Conservation (phyloP, 2,797 vertebrate genomes). For the Rhinella marina region DNA sequence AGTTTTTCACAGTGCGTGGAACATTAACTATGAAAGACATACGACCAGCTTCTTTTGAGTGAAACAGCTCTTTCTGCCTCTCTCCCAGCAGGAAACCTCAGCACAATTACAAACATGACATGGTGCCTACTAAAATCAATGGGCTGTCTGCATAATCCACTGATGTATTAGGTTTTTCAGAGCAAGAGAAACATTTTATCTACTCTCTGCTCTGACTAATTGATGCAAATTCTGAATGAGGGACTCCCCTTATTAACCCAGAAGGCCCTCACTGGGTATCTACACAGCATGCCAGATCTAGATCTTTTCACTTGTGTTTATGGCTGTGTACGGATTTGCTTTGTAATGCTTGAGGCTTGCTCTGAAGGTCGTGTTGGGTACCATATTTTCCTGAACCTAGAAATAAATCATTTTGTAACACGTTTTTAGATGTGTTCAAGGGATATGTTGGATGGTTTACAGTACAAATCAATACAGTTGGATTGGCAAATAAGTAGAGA, state of each 20-base stretch:
- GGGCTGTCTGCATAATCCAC: background rate
- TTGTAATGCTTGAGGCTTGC: background rate
- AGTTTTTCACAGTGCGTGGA: background rate
- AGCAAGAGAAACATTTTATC: background rate
- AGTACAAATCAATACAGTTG: slow-evolving; percentile 34
- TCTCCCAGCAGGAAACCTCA: background rate
- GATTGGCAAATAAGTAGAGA: slow-evolving; percentile 22
- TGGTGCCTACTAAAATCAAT: background rate
- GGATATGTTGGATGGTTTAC: background rate
- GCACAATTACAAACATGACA: background rate
- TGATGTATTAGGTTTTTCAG: background rate
- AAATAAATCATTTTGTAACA: slow-evolving; percentile 1
- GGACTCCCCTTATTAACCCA: background rate
- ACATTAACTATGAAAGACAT: background rate
- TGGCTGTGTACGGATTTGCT: background rate
- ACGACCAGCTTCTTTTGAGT: background rate
- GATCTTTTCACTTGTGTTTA: background rate
- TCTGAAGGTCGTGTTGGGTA: background rate
- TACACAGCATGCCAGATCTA: no score
- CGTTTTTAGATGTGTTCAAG: background rate
- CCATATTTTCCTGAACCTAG: background rate
- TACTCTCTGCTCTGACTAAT: background rate
- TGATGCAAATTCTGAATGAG: background rate
- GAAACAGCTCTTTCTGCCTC: background rate
- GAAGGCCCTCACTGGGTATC: background rate